Evolutionary conservation across 2,888 invertebrate genomes (phyloP).

Genomic region (Zaprionus obscuricornis): DNA sequence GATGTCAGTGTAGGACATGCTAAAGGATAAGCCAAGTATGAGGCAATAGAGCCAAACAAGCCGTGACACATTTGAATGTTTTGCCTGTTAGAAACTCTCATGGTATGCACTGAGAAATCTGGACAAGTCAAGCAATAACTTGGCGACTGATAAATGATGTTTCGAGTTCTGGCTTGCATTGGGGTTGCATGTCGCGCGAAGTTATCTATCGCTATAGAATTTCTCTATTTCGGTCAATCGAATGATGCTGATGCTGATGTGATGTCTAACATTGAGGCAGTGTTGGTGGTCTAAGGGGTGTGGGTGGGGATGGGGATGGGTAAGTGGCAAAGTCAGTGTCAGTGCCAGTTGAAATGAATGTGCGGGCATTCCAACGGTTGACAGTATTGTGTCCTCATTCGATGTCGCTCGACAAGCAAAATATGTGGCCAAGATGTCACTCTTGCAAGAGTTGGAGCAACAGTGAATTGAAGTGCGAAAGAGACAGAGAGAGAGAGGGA

Average conservation of each 20-base stretch:
- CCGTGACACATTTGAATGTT: conserved; percentile 71
- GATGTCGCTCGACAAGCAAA: conserved; percentile 72
- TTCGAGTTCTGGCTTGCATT: too few species aligned
- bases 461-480: too few species aligned
- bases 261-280: conserved; percentile 14
- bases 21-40: too few species aligned
- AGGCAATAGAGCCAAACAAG: conserved; percentile 51
- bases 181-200: conserved; percentile 49
- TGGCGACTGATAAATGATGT: conserved; percentile 75
- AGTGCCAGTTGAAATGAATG: conserved; percentile 74
- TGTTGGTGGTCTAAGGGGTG: not conserved
- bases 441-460: too few species aligned
- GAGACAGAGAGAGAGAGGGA: conserved; percentile 14
- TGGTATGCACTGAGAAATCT: conserved; percentile 75
- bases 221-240: conserved; percentile 81
- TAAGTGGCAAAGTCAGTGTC: too few species aligned
- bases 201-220: conserved; percentile 65
- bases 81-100: conserved; percentile 28
- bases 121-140: conserved; percentile 71
- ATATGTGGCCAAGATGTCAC: conserved; percentile 79
- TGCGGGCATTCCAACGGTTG: conserved; percentile 75
- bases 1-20: too few species aligned
- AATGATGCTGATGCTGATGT: conserved; percentile 50
- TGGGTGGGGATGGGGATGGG: not conserved
- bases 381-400: conserved; percentile 76